Base-by-base conservation (phyloP, 1,140 invertebrate species). In the Cardiocondyla obscurior region DNA sequence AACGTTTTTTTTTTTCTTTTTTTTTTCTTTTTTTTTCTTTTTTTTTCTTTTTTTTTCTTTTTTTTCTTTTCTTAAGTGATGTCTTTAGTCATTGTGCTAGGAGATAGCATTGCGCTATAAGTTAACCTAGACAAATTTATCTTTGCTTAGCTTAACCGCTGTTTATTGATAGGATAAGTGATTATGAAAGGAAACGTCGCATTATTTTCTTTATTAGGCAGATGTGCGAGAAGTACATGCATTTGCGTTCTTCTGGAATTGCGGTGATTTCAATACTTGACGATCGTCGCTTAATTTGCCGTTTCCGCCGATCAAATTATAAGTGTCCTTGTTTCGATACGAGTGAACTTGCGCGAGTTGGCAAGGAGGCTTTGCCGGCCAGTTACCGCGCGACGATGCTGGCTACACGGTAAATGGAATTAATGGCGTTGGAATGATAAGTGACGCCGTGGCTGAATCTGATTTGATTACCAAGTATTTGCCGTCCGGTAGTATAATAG, bases 391-490 rank as follows among this genome's bases (percentile, higher is more conserved):
- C 84, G 84, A 72, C 84, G 65, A 83, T 85, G 87, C 86, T 83
- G 86, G 84, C 87, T 76, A 85, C 57, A 82, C 88, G 90, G 58
- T 88, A 92, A 93, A 92, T 91, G 89, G 86, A 91, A 93, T 92
- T 92, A 93, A 92, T 87, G 85, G 90, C 87, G 86, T 74, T 82
- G 88, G 72, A 85, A 90, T 87, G 90, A 93, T 92, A 92, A 93
- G 90, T 92, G 88, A 87, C 89, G 88, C 82, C 81, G 81, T 72
- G 44, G 62, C 64, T 89, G 86, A 83, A 91, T 92, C 88, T 93
- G 91, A 93, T 92, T 92, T 88, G 91, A 93, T 93, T 93, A 93
- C 85, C 88, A 93, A 93, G 88, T 87, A 84, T 86, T 85, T 91
- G 90, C 91, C 51, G 77, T 53, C 42, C 42, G 46, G 7, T 12